A percentile compares a stretch with the other conserved stretches of the same genome.
These are phyloP conservation scores for Dascillus cervinus DNA, from an alignment of 2,888 invertebrate genomes.

Conservation along the genomic window DNA sequence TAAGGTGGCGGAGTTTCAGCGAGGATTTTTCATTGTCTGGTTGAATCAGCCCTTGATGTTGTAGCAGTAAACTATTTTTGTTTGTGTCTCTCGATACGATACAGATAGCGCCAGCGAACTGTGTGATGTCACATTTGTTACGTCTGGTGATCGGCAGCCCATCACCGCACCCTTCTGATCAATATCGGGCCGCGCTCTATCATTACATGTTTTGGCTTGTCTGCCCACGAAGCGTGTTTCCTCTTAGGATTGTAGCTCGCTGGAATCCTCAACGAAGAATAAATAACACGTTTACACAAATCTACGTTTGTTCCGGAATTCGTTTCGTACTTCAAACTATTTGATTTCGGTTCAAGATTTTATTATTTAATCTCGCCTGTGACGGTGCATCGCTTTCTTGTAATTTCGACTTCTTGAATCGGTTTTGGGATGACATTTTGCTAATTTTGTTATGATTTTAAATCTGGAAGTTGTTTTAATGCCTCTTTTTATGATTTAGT, in stretches of 20 bases:
- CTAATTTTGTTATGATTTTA: too few species aligned
- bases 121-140: constrained; percentile 31
- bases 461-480: too few species aligned
- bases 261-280: constrained; percentile 8
- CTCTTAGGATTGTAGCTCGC: constrained; percentile 2
- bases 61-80: constrained; percentile 25
- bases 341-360: constrained; percentile 7
- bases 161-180: constrained; percentile 25
- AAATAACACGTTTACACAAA: constrained; percentile 14
- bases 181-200: constrained; percentile 24
- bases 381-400: too few species aligned
- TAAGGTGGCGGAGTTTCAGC: too few species aligned
- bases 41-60: constrained; percentile 22
- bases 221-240: constrained; percentile 12
- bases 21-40: constrained; percentile 26
- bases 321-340: constrained; percentile 7
- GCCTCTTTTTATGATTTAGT: too few species aligned
- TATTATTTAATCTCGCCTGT: too few species aligned
- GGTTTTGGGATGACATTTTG: too few species aligned
- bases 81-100: constrained; percentile 20
- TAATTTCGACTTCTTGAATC: too few species aligned
- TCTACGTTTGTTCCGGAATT: constrained; percentile 11
- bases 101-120: constrained; percentile 27
- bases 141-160: constrained; percentile 29
- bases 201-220: constrained; percentile 19